Base-by-base conservation (phyloP, 2,888 invertebrate genomes). In the Cerceris rybyensis region DNA sequence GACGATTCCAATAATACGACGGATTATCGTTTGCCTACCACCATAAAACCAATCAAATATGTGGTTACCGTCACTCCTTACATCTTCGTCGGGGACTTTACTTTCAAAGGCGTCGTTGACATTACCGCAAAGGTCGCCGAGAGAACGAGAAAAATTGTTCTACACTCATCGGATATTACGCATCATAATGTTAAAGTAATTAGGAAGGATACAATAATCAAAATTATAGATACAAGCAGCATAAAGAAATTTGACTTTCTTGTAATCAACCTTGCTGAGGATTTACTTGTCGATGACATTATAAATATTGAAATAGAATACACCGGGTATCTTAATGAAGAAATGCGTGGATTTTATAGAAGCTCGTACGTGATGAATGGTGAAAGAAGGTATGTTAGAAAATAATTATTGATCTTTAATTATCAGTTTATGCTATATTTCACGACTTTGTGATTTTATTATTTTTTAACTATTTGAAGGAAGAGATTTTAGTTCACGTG, bases 261-360 rank as follows among this genome's bases (percentile, higher is more conserved):
- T 41, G 91, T 93, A 13, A 93, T 95, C 1, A 91, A 93, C 80
- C 89, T 95, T 61, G 86, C 85, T 60, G 84, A 83, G 1, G 86
- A 89, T 16, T 86, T 95, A 13, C 77, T 87, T 61, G 86, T 86
- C 0, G 93, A 92, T 1, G 84, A 88, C 0, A 88, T 88, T 6
- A 94, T 95, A 83, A 87, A 84, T 0, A 86, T 96, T 58, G 91
- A 88, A 16, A 94, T 96, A 79, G 81, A 87, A 0, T 96, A 94
- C 82, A 91, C 83, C 0, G 95, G 95, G 2, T 90, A 92, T 0
- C 93, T 96, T 43, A 94, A 94, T 83, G 90, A 93, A 0, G 94
- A 94, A 75, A 91, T 95, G 80, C 93, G 90, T 70, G 96, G 96
- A 66, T 95, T 96, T 84, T 95, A 95, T 86, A 93, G 93, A 70